Conservation (phyloP, 2,797 vertebrate species). For the Diglossa cyanea region DNA sequence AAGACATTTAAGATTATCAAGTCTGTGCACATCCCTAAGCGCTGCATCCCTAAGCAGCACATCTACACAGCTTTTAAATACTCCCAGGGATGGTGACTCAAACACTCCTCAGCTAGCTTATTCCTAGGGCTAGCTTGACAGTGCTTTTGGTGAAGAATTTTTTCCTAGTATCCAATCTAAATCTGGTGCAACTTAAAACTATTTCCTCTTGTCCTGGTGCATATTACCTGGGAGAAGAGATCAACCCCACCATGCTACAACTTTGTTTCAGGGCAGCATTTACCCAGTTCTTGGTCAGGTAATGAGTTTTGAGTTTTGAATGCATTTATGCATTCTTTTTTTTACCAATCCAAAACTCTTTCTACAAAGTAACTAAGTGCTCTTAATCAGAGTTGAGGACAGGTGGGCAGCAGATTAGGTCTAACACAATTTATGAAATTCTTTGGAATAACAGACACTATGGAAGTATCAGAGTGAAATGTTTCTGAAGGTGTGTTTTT, state of each 20-base stretch:
- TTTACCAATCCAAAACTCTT: background rate
- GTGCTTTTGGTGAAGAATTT: background rate
- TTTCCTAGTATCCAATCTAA: background rate
- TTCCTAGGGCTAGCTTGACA: background rate
- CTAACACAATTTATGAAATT: background rate
- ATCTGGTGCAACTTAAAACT: background rate
- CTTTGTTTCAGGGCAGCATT: background rate
- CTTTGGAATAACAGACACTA: background rate
- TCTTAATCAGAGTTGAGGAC: background rate
- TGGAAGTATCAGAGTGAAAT: background rate
- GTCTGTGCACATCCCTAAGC: background rate
- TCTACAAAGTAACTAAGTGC: background rate
- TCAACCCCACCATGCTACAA: fast-evolving
- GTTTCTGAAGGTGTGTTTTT: conserved; percentile 21
- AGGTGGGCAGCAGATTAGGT: background rate
- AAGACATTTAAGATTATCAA: background rate
- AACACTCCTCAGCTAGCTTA: background rate
- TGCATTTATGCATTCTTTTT: background rate
- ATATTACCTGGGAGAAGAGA: background rate
- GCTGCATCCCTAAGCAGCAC: background rate
- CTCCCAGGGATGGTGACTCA: background rate
- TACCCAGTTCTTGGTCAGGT: background rate
- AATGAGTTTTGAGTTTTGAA: background rate
- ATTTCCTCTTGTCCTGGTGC: background rate
- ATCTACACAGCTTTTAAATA: background rate